These are phyloP conservation scores for Drosophila tripunctata DNA, from an alignment of 2,888 invertebrate genomes.

Conservation along the genomic window DNA sequence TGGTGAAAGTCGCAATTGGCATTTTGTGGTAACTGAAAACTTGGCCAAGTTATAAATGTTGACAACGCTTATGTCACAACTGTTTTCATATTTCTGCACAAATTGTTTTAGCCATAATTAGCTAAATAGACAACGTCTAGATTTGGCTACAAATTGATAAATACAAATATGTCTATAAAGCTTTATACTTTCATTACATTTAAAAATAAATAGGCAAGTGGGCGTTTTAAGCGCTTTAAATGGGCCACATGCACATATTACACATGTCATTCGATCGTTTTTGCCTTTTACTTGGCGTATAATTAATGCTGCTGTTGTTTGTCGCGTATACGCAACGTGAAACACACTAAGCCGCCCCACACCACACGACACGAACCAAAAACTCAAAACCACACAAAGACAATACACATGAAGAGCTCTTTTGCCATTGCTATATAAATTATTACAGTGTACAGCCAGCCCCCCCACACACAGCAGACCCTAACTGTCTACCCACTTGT, in stretches of 20 bases:
- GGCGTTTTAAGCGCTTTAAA: conserved; percentile 36
- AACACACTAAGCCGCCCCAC: conserved; percentile 41
- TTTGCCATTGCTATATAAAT: conserved; percentile 51
- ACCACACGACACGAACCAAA: conserved; percentile 8
- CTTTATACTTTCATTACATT: background rate
- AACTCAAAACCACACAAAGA: conserved; percentile 36
- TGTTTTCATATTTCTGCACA: conserved; percentile 18
- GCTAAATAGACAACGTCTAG: conserved; percentile 16
- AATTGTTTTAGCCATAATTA: conserved; percentile 37
- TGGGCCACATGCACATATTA: conserved; percentile 51
- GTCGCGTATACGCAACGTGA: conserved; percentile 66
- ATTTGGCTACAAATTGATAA: conserved; percentile 21
- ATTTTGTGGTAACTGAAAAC: conserved; percentile 38
- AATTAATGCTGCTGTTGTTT: conserved; percentile 66
- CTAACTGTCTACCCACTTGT: conserved; percentile 59
- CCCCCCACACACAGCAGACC: conserved; percentile 19
- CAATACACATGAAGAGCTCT: conserved; percentile 56
- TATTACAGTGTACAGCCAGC: conserved; percentile 36
- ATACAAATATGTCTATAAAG: background rate
- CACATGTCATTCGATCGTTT: conserved; percentile 59
- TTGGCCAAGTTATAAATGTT: conserved; percentile 13
- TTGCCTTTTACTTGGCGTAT: conserved; percentile 61
- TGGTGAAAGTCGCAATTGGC: conserved; percentile 53
- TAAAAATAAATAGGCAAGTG: conserved; percentile 2
- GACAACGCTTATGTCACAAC: conserved; percentile 52